Percentiles rank a stretch among this genome's conserved stretches.
Conservation (phyloP, 1,140 invertebrate genomes). For the Nixonia krombeini region DNA sequence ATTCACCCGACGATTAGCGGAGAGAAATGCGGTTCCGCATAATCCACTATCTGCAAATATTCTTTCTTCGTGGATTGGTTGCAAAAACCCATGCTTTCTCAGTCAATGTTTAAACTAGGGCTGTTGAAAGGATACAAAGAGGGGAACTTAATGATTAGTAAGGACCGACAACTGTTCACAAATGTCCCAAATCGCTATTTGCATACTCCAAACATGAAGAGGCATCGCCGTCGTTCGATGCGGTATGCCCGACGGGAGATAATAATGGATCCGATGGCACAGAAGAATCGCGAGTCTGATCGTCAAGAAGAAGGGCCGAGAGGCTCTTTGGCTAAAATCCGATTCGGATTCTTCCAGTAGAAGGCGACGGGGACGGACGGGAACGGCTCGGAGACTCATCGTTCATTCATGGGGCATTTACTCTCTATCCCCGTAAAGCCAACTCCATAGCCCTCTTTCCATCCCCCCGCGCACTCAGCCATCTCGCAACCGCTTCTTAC, state of each 20-base stretch:
- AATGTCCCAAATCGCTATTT: constrained; percentile 29
- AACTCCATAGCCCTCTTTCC: constrained; percentile 27
- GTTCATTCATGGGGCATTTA: constrained; percentile 72
- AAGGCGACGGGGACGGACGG: constrained; percentile 19
- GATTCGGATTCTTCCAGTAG: constrained; percentile 58
- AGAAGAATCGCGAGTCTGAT: constrained; percentile 54
- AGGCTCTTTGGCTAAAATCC: constrained; percentile 52
- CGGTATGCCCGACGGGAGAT: constrained; percentile 48
- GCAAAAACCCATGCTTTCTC: too few species aligned
- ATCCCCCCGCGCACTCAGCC: constrained; percentile 10
- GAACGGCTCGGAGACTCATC: constrained; percentile 64
- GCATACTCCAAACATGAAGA: constrained; percentile 44
- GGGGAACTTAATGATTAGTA: too few species aligned
- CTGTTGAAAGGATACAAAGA: too few species aligned
- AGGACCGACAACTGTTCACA: too few species aligned
- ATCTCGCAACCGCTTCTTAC: constrained; percentile 48
- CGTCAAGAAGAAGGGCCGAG: constrained; percentile 51
- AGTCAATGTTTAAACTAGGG: too few species aligned
- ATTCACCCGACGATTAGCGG: neutral
- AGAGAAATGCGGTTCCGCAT: too few species aligned
- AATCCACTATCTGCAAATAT: too few species aligned
- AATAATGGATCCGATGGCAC: constrained; percentile 58
- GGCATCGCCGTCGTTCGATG: constrained; percentile 47
- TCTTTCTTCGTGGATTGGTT: too few species aligned
- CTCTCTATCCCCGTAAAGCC: constrained; percentile 68